A percentile compares a stretch with the other conserved stretches of the same genome.
These are phyloP conservation scores for Spodoptera exigua DNA, from an alignment of 2,888 invertebrate genomes.

Conservation along the genomic window DNA sequence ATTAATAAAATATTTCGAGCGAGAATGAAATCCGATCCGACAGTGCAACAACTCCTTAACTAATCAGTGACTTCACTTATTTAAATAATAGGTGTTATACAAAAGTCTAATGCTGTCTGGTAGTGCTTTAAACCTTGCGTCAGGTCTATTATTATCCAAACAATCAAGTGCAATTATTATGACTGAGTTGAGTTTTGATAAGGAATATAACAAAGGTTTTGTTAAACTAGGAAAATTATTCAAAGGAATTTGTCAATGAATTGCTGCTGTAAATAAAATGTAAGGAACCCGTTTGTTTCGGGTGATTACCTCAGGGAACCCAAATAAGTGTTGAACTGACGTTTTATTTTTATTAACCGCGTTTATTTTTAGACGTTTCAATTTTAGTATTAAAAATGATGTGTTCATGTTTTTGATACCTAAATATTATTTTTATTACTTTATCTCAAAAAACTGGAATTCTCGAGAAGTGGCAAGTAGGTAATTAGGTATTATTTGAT, in stretches of 20 bases:
- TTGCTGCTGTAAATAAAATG: constrained; percentile 16
- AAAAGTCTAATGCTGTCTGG: constrained; percentile 42
- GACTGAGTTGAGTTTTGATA: constrained; percentile 37
- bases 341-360: too few species aligned
- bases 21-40: too few species aligned
- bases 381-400: too few species aligned
- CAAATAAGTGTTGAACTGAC: neutral
- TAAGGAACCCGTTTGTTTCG: constrained; percentile 14
- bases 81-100: constrained; percentile 17
- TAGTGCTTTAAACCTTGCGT: constrained; percentile 38
- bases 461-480: too few species aligned
- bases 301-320: constrained; percentile 10
- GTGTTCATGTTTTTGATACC: too few species aligned
- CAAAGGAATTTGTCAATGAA: too few species aligned
- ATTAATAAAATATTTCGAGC: too few species aligned
- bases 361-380: too few species aligned
- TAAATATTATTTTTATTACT: too few species aligned
- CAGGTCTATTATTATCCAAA: constrained; percentile 46
- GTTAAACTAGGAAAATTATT: constrained; percentile 8
- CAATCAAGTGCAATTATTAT: constrained; percentile 43
- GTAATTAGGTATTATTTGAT: too few species aligned
- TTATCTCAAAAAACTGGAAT: too few species aligned
- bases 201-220: constrained; percentile 41
- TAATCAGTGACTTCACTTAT: neutral
- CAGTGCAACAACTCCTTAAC: neutral